Conservation (phyloP, 2,113 vertebrate species). For the Bolborhynchus lineola region DNA sequence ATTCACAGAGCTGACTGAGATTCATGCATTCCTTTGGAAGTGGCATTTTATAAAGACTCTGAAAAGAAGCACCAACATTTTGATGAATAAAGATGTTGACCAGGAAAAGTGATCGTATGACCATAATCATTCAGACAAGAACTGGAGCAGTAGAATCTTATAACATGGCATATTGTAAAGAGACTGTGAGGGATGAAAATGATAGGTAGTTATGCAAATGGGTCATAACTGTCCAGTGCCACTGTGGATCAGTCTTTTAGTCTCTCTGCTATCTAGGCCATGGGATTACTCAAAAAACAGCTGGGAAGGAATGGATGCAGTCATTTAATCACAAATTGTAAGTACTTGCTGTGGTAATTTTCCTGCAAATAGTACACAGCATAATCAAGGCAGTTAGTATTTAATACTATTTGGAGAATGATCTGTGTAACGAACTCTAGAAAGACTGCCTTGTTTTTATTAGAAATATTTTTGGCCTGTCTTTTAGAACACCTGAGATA, state of each 20-base stretch:
- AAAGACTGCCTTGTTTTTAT: not conserved
- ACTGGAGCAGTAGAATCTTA: conserved; percentile 19
- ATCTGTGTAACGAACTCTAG: not conserved
- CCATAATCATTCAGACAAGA: conserved; percentile 35
- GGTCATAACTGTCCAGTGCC: conserved; percentile 2
- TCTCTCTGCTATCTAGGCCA: conserved; percentile 7
- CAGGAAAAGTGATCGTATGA: conserved; percentile 36
- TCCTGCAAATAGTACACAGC: not conserved
- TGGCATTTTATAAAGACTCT: conserved; percentile 6
- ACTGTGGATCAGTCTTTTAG: conserved; percentile 13
- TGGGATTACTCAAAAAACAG: conserved; percentile 55
- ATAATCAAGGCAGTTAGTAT: not conserved
- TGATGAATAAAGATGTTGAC: conserved; percentile 67
- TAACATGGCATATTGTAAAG: not conserved
- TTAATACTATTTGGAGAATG: not conserved
- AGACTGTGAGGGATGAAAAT: not conserved
- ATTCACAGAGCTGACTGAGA: not conserved
- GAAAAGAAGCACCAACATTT: conserved; percentile 33
- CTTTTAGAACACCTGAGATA: not conserved
- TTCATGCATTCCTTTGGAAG: conserved; percentile 4
- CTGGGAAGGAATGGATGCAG: not conserved
- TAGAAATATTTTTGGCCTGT: not conserved
- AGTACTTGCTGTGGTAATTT: conserved; percentile 24
- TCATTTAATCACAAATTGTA: conserved; percentile 11
- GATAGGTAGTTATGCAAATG: conserved; percentile 39